Conservation (phyloP, 2,797 vertebrate genomes). For the Danio tinwini region DNA sequence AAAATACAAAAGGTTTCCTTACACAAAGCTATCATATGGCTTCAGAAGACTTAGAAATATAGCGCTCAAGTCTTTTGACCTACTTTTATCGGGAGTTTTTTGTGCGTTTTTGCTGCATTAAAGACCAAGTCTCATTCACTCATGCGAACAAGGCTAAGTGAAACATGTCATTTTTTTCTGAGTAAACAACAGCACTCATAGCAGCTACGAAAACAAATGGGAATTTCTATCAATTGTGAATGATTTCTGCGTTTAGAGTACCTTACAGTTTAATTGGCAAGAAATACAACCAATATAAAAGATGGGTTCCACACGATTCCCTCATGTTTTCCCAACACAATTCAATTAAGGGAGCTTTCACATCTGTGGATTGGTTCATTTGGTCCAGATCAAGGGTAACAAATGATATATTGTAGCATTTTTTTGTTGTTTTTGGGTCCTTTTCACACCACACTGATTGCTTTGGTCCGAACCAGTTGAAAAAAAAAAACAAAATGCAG, state of each 20-base stretch:
- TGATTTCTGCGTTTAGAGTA: not conserved
- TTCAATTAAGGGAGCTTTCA: no score
- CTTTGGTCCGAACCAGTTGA: no score
- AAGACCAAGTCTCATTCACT: not conserved
- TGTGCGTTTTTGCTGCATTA: conserved; percentile 1
- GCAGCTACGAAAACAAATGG: not conserved
- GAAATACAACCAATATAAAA: not conserved
- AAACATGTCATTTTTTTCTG: not conserved
- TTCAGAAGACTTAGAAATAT: conserved; percentile 15
- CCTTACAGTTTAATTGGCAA: not conserved
- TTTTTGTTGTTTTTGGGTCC: no score
- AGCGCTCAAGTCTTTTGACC: conserved; percentile 5
- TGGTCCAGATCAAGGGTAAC: no score
- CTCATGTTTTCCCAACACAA: no score
- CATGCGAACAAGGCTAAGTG: not conserved
- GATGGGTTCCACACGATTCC: no score
- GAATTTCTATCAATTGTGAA: conserved; percentile 3
- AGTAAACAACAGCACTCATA: not conserved
- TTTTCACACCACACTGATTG: no score
- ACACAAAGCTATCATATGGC: conserved; percentile 14
- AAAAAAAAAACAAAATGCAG: no score
- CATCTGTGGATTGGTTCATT: no score
- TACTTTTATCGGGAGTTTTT: not conserved
- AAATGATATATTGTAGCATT: no score
- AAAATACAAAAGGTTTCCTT: not conserved